Conservation (phyloP, 2,888 invertebrate genomes). For the Mythimna vitellina region DNA sequence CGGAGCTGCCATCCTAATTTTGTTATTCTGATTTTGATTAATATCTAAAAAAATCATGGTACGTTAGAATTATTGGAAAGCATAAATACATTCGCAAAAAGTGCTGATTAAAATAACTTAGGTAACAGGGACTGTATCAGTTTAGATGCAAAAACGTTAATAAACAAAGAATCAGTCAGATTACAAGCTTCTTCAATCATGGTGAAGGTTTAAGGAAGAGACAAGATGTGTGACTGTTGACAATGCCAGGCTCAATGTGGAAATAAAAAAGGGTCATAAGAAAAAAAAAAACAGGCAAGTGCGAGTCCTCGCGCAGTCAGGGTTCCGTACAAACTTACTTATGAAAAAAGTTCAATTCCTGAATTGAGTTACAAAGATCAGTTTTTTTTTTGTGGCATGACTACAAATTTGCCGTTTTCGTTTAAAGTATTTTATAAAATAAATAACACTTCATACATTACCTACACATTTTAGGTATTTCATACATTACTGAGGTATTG, state of each 20-base stretch:
- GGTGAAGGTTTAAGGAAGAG: neutral
- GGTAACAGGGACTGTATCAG: neutral
- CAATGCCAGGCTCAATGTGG: slow-evolving; percentile 2
- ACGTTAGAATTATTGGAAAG: neutral
- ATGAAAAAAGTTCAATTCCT: too few relatives aligned
- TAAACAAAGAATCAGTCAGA: neutral
- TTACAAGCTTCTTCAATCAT: neutral
- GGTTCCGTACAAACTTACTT: too few relatives aligned
- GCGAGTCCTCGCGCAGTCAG: too few relatives aligned
- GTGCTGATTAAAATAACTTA: slow-evolving; percentile 3
- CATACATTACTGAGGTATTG: too few relatives aligned
- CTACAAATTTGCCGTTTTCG: too few relatives aligned
- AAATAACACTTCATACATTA: too few relatives aligned
- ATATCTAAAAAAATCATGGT: slow-evolving; percentile 54
- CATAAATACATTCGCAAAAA: too few relatives aligned
- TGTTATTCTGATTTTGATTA: slow-evolving; percentile 60
- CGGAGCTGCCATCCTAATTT: slow-evolving; percentile 82
- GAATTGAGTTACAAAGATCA: too few relatives aligned
- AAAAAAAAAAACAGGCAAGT: neutral
- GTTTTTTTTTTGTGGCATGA: too few relatives aligned
- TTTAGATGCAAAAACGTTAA: neutral
- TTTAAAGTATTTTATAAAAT: too few relatives aligned
- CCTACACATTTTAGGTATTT: too few relatives aligned
- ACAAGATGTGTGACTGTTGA: neutral
- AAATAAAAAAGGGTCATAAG: too few relatives aligned